Conservation (phyloP, 2,888 invertebrate genomes). For the Epirrhoe alternata region DNA sequence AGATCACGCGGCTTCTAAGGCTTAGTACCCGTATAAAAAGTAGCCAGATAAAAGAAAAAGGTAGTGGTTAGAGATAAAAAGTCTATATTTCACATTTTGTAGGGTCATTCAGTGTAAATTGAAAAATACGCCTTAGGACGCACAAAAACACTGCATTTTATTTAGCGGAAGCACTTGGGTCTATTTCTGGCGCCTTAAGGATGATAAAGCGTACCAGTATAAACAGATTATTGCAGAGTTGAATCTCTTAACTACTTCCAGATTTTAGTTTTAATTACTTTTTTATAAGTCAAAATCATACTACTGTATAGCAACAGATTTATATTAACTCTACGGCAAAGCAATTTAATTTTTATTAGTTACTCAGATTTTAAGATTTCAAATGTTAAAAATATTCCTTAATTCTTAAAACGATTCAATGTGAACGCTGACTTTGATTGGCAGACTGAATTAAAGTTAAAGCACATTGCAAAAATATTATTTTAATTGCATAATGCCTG, state of each 20-base stretch:
- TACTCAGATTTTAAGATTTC: background rate
- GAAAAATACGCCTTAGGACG: background rate
- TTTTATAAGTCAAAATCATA: slow-evolving; percentile 1
- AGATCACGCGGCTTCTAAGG: no score
- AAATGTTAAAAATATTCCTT: background rate
- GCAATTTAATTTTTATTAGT: background rate
- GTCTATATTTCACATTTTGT: background rate
- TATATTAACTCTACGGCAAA: no score
- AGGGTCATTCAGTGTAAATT: background rate
- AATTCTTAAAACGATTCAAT: background rate
- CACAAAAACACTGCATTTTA: slow-evolving; percentile 58
- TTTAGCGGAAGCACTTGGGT: slow-evolving; percentile 71
- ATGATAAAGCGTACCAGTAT: slow-evolving; percentile 52
- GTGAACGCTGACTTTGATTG: slow-evolving; percentile 1
- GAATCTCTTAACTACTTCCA: slow-evolving; percentile 32
- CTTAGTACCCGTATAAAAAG: no score
- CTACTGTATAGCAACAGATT: no score
- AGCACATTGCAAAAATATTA: background rate
- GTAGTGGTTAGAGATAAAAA: no score
- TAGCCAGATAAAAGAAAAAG: no score
- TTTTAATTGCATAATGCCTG: background rate
- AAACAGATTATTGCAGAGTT: slow-evolving; percentile 59
- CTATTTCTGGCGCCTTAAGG: slow-evolving; percentile 65
- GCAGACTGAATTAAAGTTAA: background rate
- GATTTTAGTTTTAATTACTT: slow-evolving; percentile 30